A percentile compares a stretch with the other conserved stretches of the same genome.
phyloP scores from a whole-genome alignment of 2,888 invertebrate species.

The Caenorhabditis sp. region DNA sequence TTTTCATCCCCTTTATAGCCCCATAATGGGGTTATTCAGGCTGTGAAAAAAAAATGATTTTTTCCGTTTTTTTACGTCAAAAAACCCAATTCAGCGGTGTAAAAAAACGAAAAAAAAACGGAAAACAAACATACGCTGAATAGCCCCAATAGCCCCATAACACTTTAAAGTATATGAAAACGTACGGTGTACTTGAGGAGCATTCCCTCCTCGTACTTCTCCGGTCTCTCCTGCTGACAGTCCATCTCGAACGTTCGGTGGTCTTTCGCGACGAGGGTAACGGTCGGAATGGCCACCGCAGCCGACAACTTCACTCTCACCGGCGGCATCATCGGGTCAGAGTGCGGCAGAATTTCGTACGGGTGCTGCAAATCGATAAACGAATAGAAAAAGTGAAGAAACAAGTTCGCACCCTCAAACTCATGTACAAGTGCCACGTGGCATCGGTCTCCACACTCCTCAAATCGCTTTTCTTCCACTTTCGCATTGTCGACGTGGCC shows the following conservation, averaged over 20 bases:
- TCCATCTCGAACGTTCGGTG: slow-evolving; percentile 25
- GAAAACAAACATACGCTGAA: too few species aligned
- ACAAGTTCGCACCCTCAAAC: not conserved
- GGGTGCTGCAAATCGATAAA: not conserved
- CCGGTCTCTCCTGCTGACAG: not conserved
- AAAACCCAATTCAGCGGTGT: too few species aligned
- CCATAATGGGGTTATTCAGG: too few species aligned
- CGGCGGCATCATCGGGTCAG: not conserved
- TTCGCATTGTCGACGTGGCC: not conserved
- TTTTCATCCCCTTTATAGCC: too few species aligned
- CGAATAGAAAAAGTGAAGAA: not conserved
- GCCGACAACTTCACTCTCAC: too few species aligned
- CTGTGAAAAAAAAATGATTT: too few species aligned
- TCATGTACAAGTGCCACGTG: slow-evolving; percentile 29
- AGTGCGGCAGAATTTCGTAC: too few species aligned
- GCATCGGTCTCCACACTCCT: not conserved
- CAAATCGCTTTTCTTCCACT: slow-evolving; percentile 3
- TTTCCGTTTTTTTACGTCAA: too few species aligned
- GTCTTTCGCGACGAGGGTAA: slow-evolving; percentile 17
- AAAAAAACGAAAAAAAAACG: too few species aligned
- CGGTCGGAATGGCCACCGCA: slow-evolving; percentile 17
- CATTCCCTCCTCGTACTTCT: not conserved
- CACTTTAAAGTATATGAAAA: too few species aligned
- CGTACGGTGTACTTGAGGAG: not conserved
- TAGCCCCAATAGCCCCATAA: too few species aligned